Percentiles rank a stretch among this genome's conserved stretches.
Conservation (phyloP, 2,888 invertebrate genomes). For the Halocaridina rubra region DNA sequence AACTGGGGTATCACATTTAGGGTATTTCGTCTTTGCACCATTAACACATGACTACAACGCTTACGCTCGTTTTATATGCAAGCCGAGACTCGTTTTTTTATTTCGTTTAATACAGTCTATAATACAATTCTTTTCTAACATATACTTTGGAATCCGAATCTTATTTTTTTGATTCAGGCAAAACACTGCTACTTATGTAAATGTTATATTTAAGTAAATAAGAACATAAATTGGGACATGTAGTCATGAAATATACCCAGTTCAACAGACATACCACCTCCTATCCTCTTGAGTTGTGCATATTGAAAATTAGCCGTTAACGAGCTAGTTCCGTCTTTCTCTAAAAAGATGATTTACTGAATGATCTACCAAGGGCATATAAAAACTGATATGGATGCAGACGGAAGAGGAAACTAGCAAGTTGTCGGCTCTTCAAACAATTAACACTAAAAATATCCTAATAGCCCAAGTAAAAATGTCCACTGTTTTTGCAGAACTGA, state of each 20-base stretch:
- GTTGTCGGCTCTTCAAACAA: conserved; percentile 1
- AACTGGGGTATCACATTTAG: conserved; percentile 43
- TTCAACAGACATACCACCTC: neutral
- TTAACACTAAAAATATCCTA: conserved; percentile 19
- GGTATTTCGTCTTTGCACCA: conserved; percentile 43
- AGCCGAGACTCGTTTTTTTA: conserved; percentile 6
- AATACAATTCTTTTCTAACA: conserved; percentile 30
- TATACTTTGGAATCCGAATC: conserved; percentile 23
- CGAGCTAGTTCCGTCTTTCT: conserved; percentile 14
- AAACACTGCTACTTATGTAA: conserved; percentile 4
- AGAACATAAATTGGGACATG: conserved; percentile 12
- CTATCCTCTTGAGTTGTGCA: conserved; percentile 23
- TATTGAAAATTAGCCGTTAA: neutral
- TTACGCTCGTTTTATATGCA: conserved; percentile 38
- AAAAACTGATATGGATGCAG: conserved; percentile 39
- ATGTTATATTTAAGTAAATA: neutral
- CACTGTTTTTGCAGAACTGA: neutral
- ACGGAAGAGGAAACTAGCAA: conserved; percentile 7
- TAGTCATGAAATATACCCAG: conserved; percentile 22
- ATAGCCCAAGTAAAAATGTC: conserved; percentile 21
- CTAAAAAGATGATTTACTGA: conserved; percentile 7
- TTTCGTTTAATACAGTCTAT: conserved; percentile 24
- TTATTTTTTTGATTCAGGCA: conserved; percentile 24
- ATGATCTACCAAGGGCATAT: conserved; percentile 32
- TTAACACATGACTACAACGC: conserved; percentile 45